phyloP scores from a whole-genome alignment of 92 coral and sea anemone species.

The Isaurus tuberculatus region DNA sequence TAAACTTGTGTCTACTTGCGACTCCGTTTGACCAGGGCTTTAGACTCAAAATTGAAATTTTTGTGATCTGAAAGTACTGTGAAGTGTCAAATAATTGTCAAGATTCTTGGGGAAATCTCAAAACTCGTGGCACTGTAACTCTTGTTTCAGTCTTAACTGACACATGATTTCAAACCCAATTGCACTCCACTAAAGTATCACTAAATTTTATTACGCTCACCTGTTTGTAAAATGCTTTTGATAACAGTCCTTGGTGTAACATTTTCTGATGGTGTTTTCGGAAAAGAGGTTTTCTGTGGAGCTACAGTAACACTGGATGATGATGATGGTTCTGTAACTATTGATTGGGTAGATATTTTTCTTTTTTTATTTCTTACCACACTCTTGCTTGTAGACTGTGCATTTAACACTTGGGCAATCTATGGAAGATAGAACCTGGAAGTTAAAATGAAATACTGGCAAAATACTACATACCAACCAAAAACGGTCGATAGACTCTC shows the following conservation, averaged over 20 bases:
- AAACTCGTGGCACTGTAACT: too few relatives aligned
- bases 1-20: too few relatives aligned
- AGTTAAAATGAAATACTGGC: not conserved
- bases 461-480: too few relatives aligned
- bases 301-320: conserved; percentile 13
- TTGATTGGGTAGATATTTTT: not conserved
- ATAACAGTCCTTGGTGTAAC: conserved; percentile 84
- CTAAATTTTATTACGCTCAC: conserved; percentile 54
- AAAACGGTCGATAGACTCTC: too few relatives aligned
- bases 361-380: conserved; percentile 52
- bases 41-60: too few relatives aligned
- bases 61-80: too few relatives aligned
- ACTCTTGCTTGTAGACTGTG: conserved; percentile 65
- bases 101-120: too few relatives aligned
- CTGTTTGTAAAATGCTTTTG: conserved; percentile 74
- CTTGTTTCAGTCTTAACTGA: too few relatives aligned
- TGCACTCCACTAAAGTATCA: too few relatives aligned
- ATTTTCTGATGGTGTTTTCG: conserved; percentile 59
- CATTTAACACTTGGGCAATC: conserved; percentile 73
- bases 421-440: not conserved
- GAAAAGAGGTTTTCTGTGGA: conserved; percentile 42
- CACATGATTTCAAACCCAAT: too few relatives aligned
- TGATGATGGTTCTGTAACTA: not conserved
- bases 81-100: too few relatives aligned
- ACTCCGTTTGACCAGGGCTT: too few relatives aligned